A percentile compares a stretch with the other conserved stretches of the same genome.
Evolutionary conservation across 2,113 vertebrate species (phyloP).

Genomic region (Grantiella picta): DNA sequence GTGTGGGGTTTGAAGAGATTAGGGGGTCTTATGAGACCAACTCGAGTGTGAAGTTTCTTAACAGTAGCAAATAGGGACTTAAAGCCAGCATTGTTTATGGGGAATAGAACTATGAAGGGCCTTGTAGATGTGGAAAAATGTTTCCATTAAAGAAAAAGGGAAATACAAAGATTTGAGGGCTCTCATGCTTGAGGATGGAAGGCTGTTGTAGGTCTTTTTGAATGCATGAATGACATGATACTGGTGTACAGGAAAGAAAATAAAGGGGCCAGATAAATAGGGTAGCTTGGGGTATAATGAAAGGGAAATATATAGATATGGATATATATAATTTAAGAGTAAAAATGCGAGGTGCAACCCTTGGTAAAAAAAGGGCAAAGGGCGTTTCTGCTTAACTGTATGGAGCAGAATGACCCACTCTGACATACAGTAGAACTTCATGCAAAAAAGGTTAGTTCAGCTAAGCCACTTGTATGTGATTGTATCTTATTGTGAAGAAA

Average conservation of each 20-base stretch:
- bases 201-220: not conserved
- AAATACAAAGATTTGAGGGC: not conserved
- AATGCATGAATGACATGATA: not conserved
- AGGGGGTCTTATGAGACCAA: not conserved
- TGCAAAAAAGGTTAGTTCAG: not conserved
- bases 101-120: not conserved
- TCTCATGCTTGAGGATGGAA: not conserved
- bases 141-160: not conserved
- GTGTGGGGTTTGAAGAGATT: conserved; percentile 17
- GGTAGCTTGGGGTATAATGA: not conserved
- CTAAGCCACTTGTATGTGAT: not conserved
- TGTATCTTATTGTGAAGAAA: not conserved
- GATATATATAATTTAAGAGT: not conserved
- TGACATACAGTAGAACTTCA: not conserved
- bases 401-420: not conserved
- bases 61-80: conserved; percentile 29
- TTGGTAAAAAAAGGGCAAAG: not conserved
- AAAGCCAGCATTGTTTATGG: not conserved
- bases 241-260: not conserved
- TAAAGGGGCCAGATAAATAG: not conserved
- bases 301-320: accelerated
- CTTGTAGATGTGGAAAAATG: not conserved
- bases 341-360: not conserved
- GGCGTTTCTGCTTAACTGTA: not conserved
- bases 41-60: conserved; percentile 37